phyloP scores from a whole-genome alignment of 2,888 invertebrate species.

The Mallateleia sp. region DNA sequence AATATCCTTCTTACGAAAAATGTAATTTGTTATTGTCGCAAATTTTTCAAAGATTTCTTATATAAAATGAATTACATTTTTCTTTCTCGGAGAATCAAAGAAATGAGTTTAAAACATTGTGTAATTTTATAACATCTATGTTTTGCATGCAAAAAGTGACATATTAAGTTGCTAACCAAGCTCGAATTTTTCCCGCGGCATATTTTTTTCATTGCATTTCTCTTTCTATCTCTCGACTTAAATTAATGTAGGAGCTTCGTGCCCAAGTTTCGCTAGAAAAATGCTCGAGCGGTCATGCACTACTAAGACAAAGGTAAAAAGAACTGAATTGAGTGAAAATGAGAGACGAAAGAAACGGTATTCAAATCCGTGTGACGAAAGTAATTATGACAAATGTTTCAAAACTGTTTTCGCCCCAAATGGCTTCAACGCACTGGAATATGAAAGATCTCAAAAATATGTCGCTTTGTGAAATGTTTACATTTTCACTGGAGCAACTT shows the following conservation, averaged over 20 bases:
- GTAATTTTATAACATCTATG: slow-evolving; percentile 33
- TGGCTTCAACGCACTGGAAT: slow-evolving; percentile 29
- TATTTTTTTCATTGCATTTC: slow-evolving; percentile 52
- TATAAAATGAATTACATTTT: not conserved
- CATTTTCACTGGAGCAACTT: slow-evolving; percentile 40
- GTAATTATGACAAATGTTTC: slow-evolving; percentile 73
- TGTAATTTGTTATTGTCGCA: not conserved
- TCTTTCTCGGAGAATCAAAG: not conserved
- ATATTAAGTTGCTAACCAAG: slow-evolving; percentile 64
- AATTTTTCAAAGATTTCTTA: not conserved
- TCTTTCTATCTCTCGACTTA: slow-evolving; percentile 72
- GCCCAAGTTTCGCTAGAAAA: slow-evolving; percentile 83
- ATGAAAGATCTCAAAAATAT: slow-evolving; percentile 8
- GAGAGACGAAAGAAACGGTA: slow-evolving; percentile 74
- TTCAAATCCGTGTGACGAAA: slow-evolving; percentile 70
- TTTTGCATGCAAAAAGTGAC: slow-evolving; percentile 49
- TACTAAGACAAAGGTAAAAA: slow-evolving; percentile 77
- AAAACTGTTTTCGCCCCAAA: slow-evolving; percentile 40
- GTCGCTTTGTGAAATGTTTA: slow-evolving; percentile 26
- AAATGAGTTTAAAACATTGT: slow-evolving; percentile 17
- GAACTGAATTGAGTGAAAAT: slow-evolving; percentile 81
- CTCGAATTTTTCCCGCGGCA: slow-evolving; percentile 50
- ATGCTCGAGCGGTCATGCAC: slow-evolving; percentile 85
- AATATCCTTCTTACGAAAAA: too few relatives aligned
- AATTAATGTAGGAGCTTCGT: slow-evolving; percentile 83